These are phyloP conservation scores for Danio kyathit DNA, from an alignment of 2,797 vertebrate genomes.

Conservation along the genomic window DNA sequence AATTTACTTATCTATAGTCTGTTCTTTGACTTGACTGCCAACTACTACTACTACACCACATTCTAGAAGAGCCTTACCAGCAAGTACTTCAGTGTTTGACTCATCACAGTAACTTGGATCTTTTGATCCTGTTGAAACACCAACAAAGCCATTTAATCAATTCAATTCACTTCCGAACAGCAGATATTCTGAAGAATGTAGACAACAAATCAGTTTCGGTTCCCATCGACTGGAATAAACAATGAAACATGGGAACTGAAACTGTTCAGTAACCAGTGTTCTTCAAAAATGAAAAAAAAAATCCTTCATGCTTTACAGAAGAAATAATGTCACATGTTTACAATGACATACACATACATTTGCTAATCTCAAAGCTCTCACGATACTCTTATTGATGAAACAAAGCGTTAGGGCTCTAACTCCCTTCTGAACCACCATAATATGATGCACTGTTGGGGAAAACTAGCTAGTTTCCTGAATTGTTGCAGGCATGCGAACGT, in stretches of 20 bases:
- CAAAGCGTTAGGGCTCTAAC: no score
- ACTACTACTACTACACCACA: not conserved
- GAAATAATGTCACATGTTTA: not conserved
- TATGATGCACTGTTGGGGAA: no score
- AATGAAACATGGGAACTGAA: not conserved
- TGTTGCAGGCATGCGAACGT: no score
- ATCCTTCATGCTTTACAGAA: not conserved
- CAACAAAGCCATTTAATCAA: no score
- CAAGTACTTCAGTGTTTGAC: not conserved
- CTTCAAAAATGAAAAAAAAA: not conserved
- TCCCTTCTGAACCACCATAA: no score
- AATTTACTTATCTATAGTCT: no score
- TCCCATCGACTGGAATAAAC: not conserved
- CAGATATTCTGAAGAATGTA: not conserved
- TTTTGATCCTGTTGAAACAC: not conserved
- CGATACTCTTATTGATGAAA: no score
- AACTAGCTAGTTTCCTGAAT: no score
- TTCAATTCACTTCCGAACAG: not conserved
- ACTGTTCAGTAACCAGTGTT: not conserved
- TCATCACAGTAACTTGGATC: not conserved
- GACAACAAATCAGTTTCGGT: not conserved
- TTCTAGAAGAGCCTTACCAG: conserved; percentile 13
- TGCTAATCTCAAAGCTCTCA: no score
- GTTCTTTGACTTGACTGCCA: not conserved
- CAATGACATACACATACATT: no score